Percentiles rank a stretch among this genome's conserved stretches.
Evolutionary conservation across 2,797 vertebrate genomes (phyloP).

Genomic region (Pipistrellus pygmaeus): DNA sequence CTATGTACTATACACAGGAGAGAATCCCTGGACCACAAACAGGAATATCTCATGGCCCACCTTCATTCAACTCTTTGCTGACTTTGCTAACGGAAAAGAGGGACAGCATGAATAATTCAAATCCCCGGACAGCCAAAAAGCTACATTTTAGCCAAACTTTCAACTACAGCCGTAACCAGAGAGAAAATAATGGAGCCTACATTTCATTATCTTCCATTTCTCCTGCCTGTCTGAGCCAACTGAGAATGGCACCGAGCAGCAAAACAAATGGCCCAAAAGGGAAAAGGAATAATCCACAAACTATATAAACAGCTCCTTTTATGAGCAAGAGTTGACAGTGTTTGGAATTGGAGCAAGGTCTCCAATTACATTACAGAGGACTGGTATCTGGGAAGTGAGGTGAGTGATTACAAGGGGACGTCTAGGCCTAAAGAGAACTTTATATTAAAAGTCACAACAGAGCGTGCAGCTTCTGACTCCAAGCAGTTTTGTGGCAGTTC

Average conservation of each 20-base stretch:
- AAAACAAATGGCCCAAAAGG: constrained; percentile 65
- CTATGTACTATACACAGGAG: background rate
- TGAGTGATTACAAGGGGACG: background rate
- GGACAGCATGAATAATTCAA: background rate
- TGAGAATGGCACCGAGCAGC: constrained; percentile 20
- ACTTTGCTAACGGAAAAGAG: background rate
- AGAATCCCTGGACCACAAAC: background rate
- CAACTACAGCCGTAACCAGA: background rate
- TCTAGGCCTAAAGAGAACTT: background rate
- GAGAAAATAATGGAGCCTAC: constrained; percentile 5
- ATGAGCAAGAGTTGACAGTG: constrained; percentile 62
- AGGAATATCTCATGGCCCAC: background rate
- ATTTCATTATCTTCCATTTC: constrained; percentile 59
- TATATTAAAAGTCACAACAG: constrained; percentile 26
- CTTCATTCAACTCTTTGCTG: background rate
- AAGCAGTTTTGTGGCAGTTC: background rate
- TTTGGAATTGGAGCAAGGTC: constrained; percentile 61
- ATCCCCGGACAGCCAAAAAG: background rate
- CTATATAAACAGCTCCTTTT: constrained; percentile 59
- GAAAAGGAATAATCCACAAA: constrained; percentile 53
- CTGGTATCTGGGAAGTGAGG: background rate
- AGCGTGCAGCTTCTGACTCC: background rate
- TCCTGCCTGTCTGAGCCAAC: constrained; percentile 47
- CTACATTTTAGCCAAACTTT: constrained; percentile 47
- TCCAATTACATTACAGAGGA: constrained; percentile 18